Evolutionary conservation across 2,113 vertebrate genomes (phyloP).

Genomic region (Hypanus sabinus): DNA sequence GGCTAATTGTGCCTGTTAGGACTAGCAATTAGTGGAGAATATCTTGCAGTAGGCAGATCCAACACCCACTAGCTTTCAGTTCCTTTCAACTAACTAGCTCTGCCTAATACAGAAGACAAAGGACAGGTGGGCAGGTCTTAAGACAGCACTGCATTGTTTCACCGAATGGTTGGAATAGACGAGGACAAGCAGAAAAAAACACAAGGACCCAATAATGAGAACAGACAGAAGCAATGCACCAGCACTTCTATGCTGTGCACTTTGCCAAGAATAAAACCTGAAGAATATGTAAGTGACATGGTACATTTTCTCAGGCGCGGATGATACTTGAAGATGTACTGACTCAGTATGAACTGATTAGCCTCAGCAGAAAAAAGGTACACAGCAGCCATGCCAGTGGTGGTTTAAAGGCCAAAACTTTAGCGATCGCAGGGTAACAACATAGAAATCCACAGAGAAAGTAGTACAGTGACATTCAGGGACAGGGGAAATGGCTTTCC

Average conservation of each 20-base stretch:
- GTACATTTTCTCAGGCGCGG: conserved; percentile 28
- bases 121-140: conserved; percentile 50
- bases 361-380: conserved; percentile 1
- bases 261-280: conserved; percentile 33
- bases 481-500: background rate
- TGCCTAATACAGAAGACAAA: conserved; percentile 50
- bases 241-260: conserved; percentile 30
- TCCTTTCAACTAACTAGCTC: conserved; percentile 55
- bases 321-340: conserved; percentile 30
- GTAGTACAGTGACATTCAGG: background rate
- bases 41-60: conserved; percentile 53
- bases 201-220: conserved; percentile 39
- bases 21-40: conserved; percentile 65
- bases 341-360: conserved; percentile 27
- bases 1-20: conserved; percentile 71
- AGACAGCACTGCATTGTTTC: background rate
- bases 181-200: background rate
- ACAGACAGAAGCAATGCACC: conserved; percentile 35
- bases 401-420: background rate
- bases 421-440: background rate
- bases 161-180: conserved; percentile 26
- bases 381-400: background rate
- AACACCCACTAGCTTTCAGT: conserved; percentile 61
- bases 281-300: conserved; percentile 37
- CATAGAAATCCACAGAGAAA: background rate